Percentiles rank a stretch among this genome's conserved stretches.
These are phyloP conservation scores for Hymenopus coronatus DNA, from an alignment of 2,888 invertebrate species.

Conservation along the genomic window DNA sequence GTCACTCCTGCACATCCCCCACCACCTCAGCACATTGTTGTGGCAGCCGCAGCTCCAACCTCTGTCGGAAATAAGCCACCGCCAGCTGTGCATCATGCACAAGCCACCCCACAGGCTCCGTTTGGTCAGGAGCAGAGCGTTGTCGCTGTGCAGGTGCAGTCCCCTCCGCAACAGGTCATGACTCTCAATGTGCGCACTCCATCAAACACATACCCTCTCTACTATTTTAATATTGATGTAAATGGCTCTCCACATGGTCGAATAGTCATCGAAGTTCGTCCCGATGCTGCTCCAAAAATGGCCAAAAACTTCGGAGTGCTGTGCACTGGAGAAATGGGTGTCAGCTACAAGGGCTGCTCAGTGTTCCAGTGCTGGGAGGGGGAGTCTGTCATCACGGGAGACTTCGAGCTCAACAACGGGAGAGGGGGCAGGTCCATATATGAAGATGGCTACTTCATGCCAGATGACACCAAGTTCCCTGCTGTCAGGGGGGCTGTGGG, in stretches of 20 bases:
- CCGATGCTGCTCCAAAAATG: constrained; percentile 78
- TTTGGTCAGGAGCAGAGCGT: constrained; percentile 29
- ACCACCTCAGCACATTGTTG: constrained; percentile 38
- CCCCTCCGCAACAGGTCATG: constrained; percentile 45
- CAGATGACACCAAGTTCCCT: constrained; percentile 74
- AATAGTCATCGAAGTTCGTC: constrained; percentile 72
- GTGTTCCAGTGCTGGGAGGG: constrained; percentile 82
- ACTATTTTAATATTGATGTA: constrained; percentile 73
- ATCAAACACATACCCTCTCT: constrained; percentile 63
- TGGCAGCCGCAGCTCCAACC: constrained; percentile 26
- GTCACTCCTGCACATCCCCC: constrained; percentile 37
- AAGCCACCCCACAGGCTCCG: constrained; percentile 29
- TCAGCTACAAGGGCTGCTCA: constrained; percentile 75
- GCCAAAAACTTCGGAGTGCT: constrained; percentile 73
- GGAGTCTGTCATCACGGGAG: constrained; percentile 73
- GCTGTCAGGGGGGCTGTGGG: constrained; percentile 76
- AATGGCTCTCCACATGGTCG: constrained; percentile 68
- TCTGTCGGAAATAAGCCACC: constrained; percentile 23
- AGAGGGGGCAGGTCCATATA: constrained; percentile 75
- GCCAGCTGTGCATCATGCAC: constrained; percentile 31
- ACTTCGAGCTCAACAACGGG: constrained; percentile 78
- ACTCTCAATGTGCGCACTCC: constrained; percentile 51
- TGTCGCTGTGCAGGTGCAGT: constrained; percentile 44
- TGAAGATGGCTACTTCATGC: constrained; percentile 75
- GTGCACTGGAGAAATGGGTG: constrained; percentile 69